Evolutionary conservation across 1,140 invertebrate genomes (phyloP).

Genomic region (Zaprionus capensis): DNA sequence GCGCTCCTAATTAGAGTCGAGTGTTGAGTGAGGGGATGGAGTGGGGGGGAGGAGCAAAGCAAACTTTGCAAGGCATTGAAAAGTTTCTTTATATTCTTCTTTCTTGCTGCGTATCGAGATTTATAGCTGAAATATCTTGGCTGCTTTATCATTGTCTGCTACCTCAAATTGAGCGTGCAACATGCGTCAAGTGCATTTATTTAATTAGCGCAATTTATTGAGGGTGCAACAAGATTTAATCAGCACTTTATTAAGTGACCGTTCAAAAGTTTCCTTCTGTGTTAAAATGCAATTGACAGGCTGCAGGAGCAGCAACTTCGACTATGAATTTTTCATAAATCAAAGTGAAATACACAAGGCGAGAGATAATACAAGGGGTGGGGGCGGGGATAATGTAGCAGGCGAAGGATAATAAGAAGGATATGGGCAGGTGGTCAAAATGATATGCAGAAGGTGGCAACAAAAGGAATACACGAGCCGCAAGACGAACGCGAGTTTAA

Average conservation of each 20-base stretch:
- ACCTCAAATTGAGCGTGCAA: slow-evolving; percentile 39
- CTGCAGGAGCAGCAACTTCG: not conserved
- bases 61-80: slow-evolving; percentile 5
- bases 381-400: not conserved
- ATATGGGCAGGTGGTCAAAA: not conserved
- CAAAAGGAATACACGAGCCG: not conserved
- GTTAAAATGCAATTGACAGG: not conserved
- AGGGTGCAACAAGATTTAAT: not conserved
- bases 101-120: not conserved
- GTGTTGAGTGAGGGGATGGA: not conserved
- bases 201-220: slow-evolving; percentile 69
- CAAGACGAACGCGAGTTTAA: not conserved
- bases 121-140: not conserved
- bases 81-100: not conserved
- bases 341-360: slow-evolving; percentile 55
- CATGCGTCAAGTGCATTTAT: slow-evolving; percentile 65
- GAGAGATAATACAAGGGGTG: slow-evolving; percentile 4
- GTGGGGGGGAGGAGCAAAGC: not conserved
- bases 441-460: slow-evolving; percentile 9
- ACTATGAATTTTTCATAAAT: slow-evolving; percentile 67
- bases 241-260: too few relatives aligned
- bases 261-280: not conserved
- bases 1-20: slow-evolving; percentile 24
- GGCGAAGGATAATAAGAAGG: slow-evolving; percentile 7
- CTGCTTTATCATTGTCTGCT: slow-evolving; percentile 1